These are phyloP conservation scores for Choristoneura rosaceana DNA, from an alignment of 2,888 invertebrate species.

Conservation along the genomic window DNA sequence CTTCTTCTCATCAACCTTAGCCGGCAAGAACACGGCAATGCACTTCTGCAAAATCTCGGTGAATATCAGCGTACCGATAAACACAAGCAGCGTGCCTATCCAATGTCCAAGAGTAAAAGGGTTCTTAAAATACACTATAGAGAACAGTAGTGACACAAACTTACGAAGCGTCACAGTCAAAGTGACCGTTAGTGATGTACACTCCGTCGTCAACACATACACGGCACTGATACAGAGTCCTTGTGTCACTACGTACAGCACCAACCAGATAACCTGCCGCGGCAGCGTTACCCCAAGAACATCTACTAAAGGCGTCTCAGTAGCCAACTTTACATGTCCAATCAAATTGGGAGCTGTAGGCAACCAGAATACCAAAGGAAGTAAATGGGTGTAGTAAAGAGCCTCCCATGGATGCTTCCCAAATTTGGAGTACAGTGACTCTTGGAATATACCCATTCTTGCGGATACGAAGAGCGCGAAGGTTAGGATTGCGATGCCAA, in stretches of 20 bases:
- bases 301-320: conserved; percentile 87
- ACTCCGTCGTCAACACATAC: conserved; percentile 96
- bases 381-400: conserved; percentile 94
- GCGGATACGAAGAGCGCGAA: conserved; percentile 96
- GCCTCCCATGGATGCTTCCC: conserved; percentile 97
- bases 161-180: conserved; percentile 98
- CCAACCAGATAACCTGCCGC: conserved; percentile 90
- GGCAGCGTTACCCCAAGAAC: conserved; percentile 88
- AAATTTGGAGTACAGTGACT: conserved; percentile 91
- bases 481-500: conserved; percentile 93
- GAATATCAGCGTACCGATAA: conserved; percentile 96
- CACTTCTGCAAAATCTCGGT: conserved; percentile 90
- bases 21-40: conserved; percentile 65
- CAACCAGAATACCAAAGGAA: conserved; percentile 96
- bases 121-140: conserved; percentile 97
- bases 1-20: conserved; percentile 62
- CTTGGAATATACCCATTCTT: conserved; percentile 98
- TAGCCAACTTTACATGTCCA: conserved; percentile 90
- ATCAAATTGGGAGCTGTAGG: conserved; percentile 91
- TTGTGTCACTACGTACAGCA: conserved; percentile 95
- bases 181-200: conserved; percentile 97
- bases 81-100: conserved; percentile 95
- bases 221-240: conserved; percentile 97
- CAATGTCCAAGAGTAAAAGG: conserved; percentile 96
- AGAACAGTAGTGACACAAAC: conserved; percentile 97